phyloP scores from a whole-genome alignment of 2,888 invertebrate genomes.

The Pheosia tremula region DNA sequence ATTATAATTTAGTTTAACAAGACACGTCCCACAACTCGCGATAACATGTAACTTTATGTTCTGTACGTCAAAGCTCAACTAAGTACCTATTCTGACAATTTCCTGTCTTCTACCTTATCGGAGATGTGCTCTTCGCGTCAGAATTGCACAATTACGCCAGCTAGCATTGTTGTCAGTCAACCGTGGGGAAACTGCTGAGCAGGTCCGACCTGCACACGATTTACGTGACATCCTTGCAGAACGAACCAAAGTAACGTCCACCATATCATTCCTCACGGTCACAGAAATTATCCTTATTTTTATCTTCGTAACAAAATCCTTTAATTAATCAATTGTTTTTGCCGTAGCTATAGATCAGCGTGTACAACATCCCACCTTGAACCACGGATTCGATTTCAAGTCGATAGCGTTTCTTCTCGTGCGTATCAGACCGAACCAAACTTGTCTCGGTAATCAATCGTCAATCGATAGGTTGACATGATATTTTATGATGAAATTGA shows the following conservation, averaged over 20 bases:
- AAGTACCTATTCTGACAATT: slow-evolving; percentile 45
- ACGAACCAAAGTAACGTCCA: slow-evolving; percentile 44
- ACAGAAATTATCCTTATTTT: slow-evolving; percentile 31
- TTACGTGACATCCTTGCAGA: slow-evolving; percentile 67
- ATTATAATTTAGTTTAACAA: background rate
- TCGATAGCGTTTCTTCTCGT: slow-evolving; percentile 67
- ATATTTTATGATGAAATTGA: slow-evolving; percentile 64
- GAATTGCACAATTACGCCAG: slow-evolving; percentile 73
- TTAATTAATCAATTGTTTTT: slow-evolving; percentile 50
- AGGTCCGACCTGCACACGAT: slow-evolving; percentile 65
- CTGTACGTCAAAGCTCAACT: slow-evolving; percentile 23
- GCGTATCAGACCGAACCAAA: slow-evolving; percentile 75
- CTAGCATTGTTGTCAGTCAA: slow-evolving; percentile 74
- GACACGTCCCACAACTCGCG: slow-evolving; percentile 11
- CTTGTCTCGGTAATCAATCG: slow-evolving; percentile 73
- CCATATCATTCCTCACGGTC: slow-evolving; percentile 28
- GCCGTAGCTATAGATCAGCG: slow-evolving; percentile 59
- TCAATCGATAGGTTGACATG: slow-evolving; percentile 61
- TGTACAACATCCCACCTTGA: slow-evolving; percentile 64
- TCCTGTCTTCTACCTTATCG: slow-evolving; percentile 71
- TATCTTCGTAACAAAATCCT: slow-evolving; percentile 38
- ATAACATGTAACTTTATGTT: slow-evolving; percentile 21
- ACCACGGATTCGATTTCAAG: slow-evolving; percentile 72
- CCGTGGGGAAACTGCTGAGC: slow-evolving; percentile 66
- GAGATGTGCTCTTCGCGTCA: slow-evolving; percentile 67